Evolutionary conservation across 2,888 invertebrate genomes (phyloP), one percentile per base, ranked within the genome.

Genomic region (Erebia epiphron): DNA sequence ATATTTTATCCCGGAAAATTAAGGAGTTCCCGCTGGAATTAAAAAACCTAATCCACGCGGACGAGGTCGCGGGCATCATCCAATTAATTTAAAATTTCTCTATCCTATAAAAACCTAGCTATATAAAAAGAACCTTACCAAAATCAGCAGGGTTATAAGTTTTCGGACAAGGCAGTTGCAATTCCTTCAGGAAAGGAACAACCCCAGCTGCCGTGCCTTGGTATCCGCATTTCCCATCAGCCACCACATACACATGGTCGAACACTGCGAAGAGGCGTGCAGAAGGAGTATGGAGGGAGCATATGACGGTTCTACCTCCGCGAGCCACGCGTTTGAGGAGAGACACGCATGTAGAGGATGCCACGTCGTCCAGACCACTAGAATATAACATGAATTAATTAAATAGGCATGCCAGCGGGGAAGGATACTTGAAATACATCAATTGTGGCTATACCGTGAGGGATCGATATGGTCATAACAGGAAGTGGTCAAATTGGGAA

Each of bases 141-240:
- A 98, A 99, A 92, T 99, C 99, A 7, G 99, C 98, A 0, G 99
- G 99, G 88, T 99, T 99, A 84, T 98, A 98, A 77, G 98, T 98
- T 73, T 94, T 95, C 0, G 99, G 99, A 83, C 99, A 99, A 43
- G 96, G 95, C 52, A 98, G 91, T 54, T 96, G 97, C 66, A 98
- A 89, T 11, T 95, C 94, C 13, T 95, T 93, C 68, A 99, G 92
- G 86, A 97, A 99, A 0, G 97, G 97, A 43, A 99, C 96, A 1
- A 99, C 95, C 18, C 97, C 95, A 1, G 93, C 89, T 0, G 97
- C 95, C 0, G 95, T 94, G 1, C 99, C 99, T 80, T 98, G 96
- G 86, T 98, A 99, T 8, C 97, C 96, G 84, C 98, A 99, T 78
- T 97, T 96, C 0, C 99, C 99, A 63, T 95, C 95, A 0, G 98